phyloP scores from a whole-genome alignment of 2,888 invertebrate genomes.

The Parasteatoda lunata region DNA sequence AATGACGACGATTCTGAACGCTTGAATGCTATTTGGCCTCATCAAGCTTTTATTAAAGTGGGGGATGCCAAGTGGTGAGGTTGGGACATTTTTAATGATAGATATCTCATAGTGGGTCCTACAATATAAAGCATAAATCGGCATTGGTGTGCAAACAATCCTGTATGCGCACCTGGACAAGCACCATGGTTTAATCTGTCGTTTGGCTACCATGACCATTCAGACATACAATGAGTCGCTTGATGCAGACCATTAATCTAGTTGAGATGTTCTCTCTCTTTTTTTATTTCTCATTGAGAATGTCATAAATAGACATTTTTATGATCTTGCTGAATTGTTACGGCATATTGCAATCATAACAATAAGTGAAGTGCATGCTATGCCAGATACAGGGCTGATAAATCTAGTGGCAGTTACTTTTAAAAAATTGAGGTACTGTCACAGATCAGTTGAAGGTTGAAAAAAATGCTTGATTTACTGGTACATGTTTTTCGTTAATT shows the following conservation, averaged over 20 bases:
- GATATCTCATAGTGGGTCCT: conserved; percentile 37
- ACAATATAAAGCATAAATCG: conserved; percentile 41
- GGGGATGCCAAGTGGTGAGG: background rate
- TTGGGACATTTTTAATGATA: conserved; percentile 45
- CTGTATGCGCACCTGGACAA: conserved; percentile 45
- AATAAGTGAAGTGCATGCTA: background rate
- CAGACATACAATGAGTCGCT: conserved; percentile 35
- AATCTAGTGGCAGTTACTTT: background rate
- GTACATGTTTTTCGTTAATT: too few relatives aligned
- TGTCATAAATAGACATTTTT: conserved; percentile 6
- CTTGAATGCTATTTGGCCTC: conserved; percentile 24
- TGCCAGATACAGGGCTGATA: background rate
- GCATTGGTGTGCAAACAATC: conserved; percentile 43
- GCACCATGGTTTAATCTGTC: conserved; percentile 54
- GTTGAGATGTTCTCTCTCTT: background rate
- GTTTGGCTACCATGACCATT: conserved; percentile 33
- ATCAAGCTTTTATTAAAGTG: conserved; percentile 12
- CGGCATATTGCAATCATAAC: background rate
- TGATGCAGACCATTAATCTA: conserved; percentile 12
- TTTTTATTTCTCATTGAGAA: conserved; percentile 9
- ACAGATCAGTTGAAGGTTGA: too few relatives aligned
- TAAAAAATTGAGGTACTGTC: too few relatives aligned
- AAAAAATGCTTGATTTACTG: too few relatives aligned
- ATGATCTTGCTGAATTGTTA: background rate
- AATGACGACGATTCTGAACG: conserved; percentile 16